phyloP scores from a whole-genome alignment of 2,113 vertebrate species.

The Chitala chitala region DNA sequence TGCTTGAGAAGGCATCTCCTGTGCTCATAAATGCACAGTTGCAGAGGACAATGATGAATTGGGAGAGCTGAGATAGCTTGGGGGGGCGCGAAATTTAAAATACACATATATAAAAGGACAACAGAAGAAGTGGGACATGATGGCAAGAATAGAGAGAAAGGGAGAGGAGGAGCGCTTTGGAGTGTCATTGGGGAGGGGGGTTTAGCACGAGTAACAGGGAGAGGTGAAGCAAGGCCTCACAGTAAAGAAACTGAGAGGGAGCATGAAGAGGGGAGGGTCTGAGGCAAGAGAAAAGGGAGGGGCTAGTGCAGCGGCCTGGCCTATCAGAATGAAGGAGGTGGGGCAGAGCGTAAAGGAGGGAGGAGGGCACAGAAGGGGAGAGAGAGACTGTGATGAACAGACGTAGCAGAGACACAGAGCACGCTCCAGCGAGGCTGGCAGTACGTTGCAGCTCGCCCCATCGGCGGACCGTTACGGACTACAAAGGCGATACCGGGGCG shows the following conservation, averaged over 20 bases:
- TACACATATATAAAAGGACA: background rate
- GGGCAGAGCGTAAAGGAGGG: constrained; percentile 12
- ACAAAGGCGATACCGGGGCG: constrained; percentile 10
- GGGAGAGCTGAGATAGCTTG: background rate
- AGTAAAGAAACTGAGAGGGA: background rate
- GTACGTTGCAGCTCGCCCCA: constrained; percentile 33
- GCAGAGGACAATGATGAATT: background rate
- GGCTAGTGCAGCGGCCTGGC: background rate
- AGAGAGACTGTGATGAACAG: constrained; percentile 37
- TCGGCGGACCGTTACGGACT: constrained; percentile 31
- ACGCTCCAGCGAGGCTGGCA: constrained; percentile 47
- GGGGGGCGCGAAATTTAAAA: too few relatives aligned
- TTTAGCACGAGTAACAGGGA: background rate
- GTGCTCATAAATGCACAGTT: background rate
- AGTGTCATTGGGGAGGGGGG: background rate
- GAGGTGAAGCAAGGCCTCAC: background rate
- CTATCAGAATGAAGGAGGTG: constrained; percentile 7
- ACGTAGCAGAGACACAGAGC: constrained; percentile 36
- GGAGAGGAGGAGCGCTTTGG: background rate
- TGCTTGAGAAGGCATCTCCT: background rate
- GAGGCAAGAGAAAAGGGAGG: background rate
- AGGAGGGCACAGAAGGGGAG: constrained; percentile 12
- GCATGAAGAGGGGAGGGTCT: background rate
- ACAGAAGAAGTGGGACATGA: background rate
- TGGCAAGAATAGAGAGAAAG: background rate